These are phyloP conservation scores for Achatina immaculata DNA, from an alignment of 1,140 invertebrate genomes.

Conservation along the genomic window DNA sequence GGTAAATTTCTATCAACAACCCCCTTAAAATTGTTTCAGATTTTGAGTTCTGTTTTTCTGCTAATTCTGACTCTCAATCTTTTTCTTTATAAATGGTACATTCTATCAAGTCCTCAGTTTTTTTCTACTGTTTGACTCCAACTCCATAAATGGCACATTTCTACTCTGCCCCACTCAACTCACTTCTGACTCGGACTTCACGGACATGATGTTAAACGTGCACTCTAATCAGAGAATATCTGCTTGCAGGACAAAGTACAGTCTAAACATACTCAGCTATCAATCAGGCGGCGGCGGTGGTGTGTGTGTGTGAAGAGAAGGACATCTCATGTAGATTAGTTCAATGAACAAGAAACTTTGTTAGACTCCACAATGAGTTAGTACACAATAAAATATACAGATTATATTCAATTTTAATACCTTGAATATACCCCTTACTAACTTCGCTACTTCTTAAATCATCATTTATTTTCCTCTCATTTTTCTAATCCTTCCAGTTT, in stretches of 20 bases:
- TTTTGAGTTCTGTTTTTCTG: too few relatives aligned
- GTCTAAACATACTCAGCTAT: not conserved
- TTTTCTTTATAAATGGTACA: too few relatives aligned
- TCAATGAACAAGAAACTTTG: not conserved
- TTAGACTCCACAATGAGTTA: not conserved
- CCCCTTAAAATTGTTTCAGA: too few relatives aligned
- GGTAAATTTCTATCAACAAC: too few relatives aligned
- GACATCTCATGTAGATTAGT: not conserved
- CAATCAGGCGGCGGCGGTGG: not conserved
- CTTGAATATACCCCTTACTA: not conserved
- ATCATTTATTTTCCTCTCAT: not conserved
- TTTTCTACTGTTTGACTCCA: too few relatives aligned
- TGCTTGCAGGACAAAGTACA: not conserved
- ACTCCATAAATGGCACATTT: too few relatives aligned
- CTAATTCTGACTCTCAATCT: too few relatives aligned
- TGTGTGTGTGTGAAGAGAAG: not conserved
- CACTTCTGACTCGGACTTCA: not conserved
- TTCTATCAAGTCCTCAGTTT: too few relatives aligned
- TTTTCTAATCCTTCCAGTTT: not conserved
- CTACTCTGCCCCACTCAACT: not conserved
- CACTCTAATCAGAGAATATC: not conserved
- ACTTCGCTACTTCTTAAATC: not conserved
- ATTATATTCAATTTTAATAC: not conserved
- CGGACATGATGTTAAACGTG: not conserved
- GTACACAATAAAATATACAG: not conserved